phyloP scores from a whole-genome alignment of 2,797 vertebrate genomes.

The Streptopelia turtur region DNA sequence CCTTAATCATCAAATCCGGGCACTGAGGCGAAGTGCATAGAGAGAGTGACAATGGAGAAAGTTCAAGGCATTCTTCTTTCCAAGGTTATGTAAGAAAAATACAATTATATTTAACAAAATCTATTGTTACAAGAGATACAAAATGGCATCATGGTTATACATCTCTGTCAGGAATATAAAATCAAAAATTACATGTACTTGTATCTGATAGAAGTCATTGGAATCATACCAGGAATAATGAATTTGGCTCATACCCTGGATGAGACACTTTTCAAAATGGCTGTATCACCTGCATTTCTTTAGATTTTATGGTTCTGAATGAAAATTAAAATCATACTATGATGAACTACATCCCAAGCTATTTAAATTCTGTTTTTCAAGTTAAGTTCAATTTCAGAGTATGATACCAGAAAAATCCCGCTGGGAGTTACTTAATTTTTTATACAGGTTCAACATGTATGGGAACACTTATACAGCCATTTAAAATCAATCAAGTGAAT shows the following conservation, averaged over 20 bases:
- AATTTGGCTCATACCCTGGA: not conserved
- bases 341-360: conserved; percentile 15
- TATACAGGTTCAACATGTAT: conserved; percentile 40
- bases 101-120: not conserved
- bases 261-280: not conserved
- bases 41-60: not conserved
- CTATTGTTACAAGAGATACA: not conserved
- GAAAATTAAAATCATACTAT: conserved; percentile 1
- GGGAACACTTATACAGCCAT: conserved; percentile 43
- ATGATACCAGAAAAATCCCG: conserved; percentile 25
- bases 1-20: not conserved
- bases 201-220: not conserved
- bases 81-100: not conserved
- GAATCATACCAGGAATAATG: not conserved
- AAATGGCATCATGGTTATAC: not conserved
- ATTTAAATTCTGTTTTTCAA: conserved; percentile 47
- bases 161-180: not conserved
- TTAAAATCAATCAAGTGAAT: conserved; percentile 59
- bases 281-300: not conserved
- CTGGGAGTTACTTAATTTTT: conserved; percentile 53
- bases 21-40: not conserved
- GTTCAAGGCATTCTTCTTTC: not conserved
- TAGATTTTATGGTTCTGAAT: not conserved
- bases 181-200: not conserved
- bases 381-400: conserved; percentile 54